Evolutionary conservation across 2,797 vertebrate species (phyloP).

Genomic region (Thunnus albacares): DNA sequence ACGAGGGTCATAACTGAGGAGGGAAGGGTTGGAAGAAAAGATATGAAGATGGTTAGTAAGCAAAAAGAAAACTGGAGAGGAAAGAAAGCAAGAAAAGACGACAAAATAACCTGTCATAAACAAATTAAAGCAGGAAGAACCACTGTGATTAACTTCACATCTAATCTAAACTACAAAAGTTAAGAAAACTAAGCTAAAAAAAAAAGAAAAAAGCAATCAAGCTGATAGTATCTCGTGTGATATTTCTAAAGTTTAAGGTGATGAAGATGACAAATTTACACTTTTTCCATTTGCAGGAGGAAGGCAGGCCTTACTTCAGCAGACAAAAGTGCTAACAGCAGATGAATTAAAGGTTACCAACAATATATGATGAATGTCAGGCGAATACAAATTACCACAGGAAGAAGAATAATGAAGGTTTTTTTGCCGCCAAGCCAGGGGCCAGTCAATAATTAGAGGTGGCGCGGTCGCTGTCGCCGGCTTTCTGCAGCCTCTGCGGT

Average conservation of each 20-base stretch:
- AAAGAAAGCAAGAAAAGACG: too few species aligned
- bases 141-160: not conserved
- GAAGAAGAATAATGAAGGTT: slow-evolving; percentile 85
- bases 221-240: not conserved
- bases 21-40: not conserved
- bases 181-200: not conserved
- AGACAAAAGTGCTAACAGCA: slow-evolving; percentile 93
- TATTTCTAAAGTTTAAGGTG: slow-evolving; percentile 46
- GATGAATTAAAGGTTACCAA: slow-evolving; percentile 95
- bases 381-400: slow-evolving; percentile 88
- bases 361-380: slow-evolving; percentile 88
- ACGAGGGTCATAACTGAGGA: too few species aligned
- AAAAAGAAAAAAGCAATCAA: not conserved
- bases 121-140: too few species aligned
- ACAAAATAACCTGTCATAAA: too few species aligned
- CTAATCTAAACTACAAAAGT: not conserved
- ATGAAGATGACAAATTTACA: slow-evolving; percentile 76
- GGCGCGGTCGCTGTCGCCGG: slow-evolving; percentile 64
- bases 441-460: slow-evolving; percentile 89
- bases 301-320: slow-evolving; percentile 80
- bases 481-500: slow-evolving; percentile 69
- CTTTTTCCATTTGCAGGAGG: slow-evolving; percentile 23
- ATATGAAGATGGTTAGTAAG: not conserved
- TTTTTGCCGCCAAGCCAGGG: slow-evolving; percentile 67
- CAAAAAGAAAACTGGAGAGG: not conserved